Evolutionary conservation across 2,113 vertebrate genomes (phyloP).

Genomic region (Crypturellus undulatus): DNA sequence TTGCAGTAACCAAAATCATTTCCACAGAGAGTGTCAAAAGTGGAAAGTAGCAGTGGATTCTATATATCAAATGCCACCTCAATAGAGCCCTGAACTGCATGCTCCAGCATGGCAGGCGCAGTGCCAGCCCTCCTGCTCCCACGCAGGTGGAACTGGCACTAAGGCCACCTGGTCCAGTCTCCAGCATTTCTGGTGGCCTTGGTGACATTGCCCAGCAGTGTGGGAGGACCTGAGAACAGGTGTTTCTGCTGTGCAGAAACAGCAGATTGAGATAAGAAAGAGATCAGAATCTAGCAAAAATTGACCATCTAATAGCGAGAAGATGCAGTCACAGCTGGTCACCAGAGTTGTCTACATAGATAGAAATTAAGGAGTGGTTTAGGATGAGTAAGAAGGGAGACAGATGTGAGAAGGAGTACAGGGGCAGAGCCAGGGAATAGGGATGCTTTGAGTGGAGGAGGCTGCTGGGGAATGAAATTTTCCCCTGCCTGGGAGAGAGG

Average conservation of each 20-base stretch:
- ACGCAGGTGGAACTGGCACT: not conserved
- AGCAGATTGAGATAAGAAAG: not conserved
- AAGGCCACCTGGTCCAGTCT: not conserved
- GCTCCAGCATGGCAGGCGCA: rapidly evolving
- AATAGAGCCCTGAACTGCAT: not conserved
- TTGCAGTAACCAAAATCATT: not conserved
- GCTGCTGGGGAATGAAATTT: not conserved
- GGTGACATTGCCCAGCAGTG: not conserved
- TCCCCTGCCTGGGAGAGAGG: not conserved
- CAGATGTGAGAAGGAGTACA: not conserved
- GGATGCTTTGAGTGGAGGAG: not conserved
- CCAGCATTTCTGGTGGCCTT: rapidly evolving
- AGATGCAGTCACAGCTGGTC: not conserved
- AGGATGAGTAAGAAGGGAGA: not conserved
- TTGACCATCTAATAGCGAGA: not conserved
- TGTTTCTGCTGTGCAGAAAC: not conserved
- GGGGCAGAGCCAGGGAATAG: not conserved
- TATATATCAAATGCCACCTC: not conserved
- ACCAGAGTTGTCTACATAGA: not conserved
- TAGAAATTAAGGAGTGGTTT: not conserved
- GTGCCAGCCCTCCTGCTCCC: too few relatives aligned
- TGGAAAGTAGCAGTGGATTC: not conserved
- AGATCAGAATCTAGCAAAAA: not conserved
- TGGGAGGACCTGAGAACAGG: not conserved
- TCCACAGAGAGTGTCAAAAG: not conserved